Conservation (phyloP, 1,140 invertebrate genomes). For the Leptonema lineaticorne region DNA sequence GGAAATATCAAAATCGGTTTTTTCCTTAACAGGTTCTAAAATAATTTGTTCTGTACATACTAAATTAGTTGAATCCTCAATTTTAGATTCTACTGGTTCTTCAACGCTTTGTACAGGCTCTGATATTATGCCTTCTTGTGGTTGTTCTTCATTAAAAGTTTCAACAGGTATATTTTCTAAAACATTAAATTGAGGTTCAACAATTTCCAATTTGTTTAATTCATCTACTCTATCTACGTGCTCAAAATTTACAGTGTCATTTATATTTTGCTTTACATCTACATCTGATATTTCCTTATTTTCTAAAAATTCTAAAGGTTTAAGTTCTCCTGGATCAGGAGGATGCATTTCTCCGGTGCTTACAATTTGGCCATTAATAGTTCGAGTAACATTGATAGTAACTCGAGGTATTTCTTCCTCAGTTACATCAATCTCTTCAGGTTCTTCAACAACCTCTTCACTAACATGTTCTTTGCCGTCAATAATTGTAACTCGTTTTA, state of each 20-base stretch:
- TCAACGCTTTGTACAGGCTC: too few species aligned
- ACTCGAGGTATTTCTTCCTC: constrained; percentile 73
- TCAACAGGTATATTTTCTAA: neutral
- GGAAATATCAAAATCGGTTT: neutral
- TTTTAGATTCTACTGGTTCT: neutral
- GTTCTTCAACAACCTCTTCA: constrained; percentile 80
- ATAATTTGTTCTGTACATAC: neutral
- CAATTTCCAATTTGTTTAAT: constrained; percentile 15
- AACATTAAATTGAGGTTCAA: neutral
- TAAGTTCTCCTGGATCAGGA: constrained; percentile 25
- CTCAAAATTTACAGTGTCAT: constrained; percentile 40
- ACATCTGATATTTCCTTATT: neutral
- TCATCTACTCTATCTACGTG: constrained; percentile 39
- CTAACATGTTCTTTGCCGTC: constrained; percentile 80
- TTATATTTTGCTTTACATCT: constrained; percentile 10
- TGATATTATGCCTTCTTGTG: neutral
- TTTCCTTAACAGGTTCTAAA: neutral
- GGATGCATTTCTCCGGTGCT: constrained; percentile 51
- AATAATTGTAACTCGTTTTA: constrained; percentile 72
- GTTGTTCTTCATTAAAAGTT: neutral
- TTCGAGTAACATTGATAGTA: constrained; percentile 69
- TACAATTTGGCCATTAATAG: constrained; percentile 57
- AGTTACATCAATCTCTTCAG: constrained; percentile 75
- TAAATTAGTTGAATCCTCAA: neutral
- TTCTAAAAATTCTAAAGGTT: neutral